Evolutionary conservation across 92 coral and sea anemone species (phyloP), one percentile per base, ranked within the genome.

Genomic region (Chrysogorgia sp.): DNA sequence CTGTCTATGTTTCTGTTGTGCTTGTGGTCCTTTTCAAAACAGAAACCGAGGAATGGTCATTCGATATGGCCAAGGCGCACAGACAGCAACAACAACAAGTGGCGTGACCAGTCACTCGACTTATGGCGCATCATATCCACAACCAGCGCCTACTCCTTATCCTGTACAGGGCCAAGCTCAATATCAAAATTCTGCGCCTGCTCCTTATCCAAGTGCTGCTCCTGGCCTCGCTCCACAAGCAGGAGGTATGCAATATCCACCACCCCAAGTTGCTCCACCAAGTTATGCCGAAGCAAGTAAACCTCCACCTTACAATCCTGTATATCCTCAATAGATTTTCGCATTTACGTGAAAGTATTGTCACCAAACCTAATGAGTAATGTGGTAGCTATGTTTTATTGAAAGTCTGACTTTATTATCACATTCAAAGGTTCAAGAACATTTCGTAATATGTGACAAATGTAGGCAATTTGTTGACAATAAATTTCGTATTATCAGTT

Each of bases 241-340:
- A 20, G 47, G 62, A 53, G 40, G 40, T 56, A 14, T 48, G 53
- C 41, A 30, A n/a, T 53, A 32, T 55, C 52, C 48, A 34, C 26
- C 79, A 56, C 34, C 64, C 20, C 0, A 64, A n/a, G 13, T 65
- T 8, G 64, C 65, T 0, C 79, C 79, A 26, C 79, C 79, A 34
- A 21, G 62, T 24, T 72, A 72, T 59, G 79, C 53, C 79, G 64
- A 72, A 32, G 79, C 79, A 13, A 72, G 50, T 59, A 43, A 28
- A 21, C 79, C 79, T 29, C 79, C 79, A n/a, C 64, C 79, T 53
- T 72, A 72, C 34, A 72, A 72, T 52, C 79, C 79, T 31, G 65
- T 28, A 31, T 72, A 72, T 56, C 79, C 79, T 14, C 57, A 40
- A 55, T 40, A 67, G 43, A 4, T 40, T 9, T 63, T 63, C 4